A percentile compares a stretch with the other conserved stretches of the same genome.
phyloP scores from a whole-genome alignment of 2,113 vertebrate species.

The Dipodomys ordii region DNA sequence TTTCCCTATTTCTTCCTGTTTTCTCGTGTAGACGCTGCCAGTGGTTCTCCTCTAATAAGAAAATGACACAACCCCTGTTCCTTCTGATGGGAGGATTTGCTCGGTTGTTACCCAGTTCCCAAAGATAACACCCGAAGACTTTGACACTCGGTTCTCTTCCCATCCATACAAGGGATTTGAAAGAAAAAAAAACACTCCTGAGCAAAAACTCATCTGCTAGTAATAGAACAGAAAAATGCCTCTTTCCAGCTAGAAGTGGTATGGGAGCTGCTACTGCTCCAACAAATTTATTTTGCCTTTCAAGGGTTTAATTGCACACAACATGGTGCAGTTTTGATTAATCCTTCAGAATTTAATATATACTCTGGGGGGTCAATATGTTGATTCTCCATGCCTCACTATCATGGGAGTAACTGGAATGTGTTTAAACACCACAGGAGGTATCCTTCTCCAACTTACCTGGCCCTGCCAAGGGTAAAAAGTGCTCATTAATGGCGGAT shows the following conservation, averaged over 20 bases:
- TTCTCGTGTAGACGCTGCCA: not conserved
- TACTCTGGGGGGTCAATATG: constrained; percentile 73
- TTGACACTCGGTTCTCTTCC: not conserved
- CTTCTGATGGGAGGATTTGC: constrained; percentile 16
- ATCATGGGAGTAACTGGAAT: constrained; percentile 72
- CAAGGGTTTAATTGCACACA: constrained; percentile 85
- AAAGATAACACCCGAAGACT: not conserved
- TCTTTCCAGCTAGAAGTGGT: constrained; percentile 75
- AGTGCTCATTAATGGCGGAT: constrained; percentile 60
- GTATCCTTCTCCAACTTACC: constrained; percentile 67
- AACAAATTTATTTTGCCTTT: constrained; percentile 83
- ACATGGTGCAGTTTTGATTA: constrained; percentile 82
- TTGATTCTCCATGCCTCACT: constrained; percentile 75
- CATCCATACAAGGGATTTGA: constrained; percentile 9
- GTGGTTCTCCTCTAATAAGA: constrained; percentile 41
- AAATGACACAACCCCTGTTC: constrained; percentile 43
- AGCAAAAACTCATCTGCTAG: constrained; percentile 62
- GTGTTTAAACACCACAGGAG: constrained; percentile 67
- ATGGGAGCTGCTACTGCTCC: constrained; percentile 52
- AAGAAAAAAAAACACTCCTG: not conserved
- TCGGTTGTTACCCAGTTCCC: not conserved
- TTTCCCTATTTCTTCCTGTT: not conserved
- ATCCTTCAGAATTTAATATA: constrained; percentile 83
- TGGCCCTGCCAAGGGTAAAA: constrained; percentile 69
- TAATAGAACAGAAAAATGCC: constrained; percentile 67